Evolutionary conservation across 2,113 vertebrate genomes (phyloP), one percentile per base, ranked within the genome.

Genomic region (Ophthalmolycus amberensis): DNA sequence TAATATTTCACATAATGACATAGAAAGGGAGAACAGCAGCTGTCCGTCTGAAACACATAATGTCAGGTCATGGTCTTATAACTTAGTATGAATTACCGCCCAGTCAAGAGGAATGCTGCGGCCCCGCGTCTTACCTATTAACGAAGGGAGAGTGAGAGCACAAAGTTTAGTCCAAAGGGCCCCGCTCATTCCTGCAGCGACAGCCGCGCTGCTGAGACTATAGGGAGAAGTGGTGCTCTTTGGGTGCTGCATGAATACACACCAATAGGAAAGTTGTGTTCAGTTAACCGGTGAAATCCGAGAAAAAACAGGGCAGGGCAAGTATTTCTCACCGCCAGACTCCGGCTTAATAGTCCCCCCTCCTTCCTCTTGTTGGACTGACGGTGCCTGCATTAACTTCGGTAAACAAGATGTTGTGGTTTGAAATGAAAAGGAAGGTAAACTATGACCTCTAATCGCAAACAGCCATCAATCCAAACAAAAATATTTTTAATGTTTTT

Each of bases 211-310:
- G 80, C 12, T 48, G 75, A 87, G 90, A 88, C 85, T 85, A 71
- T 85, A 85, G 90, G 89, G 85, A 66, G 95, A 75, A 83, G 86
- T 86, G 91, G 92, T 94, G 95, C 94, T 96, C 95, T 96, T 97
- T 96, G 93, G 96, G 94, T 94, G 46, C 95, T 97, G 97, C 97
- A 97, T 98, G 97, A 97, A 98, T 97, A 97, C 95, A 97, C 97
- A 96, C 95, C 95, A 97, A 97, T 97, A 95, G 96, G 94, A 93
- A 97, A 97, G 96, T 96, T 97, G 96, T 97, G 96, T 94, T 97
- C 96, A 97, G 96, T 96, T 97, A 97, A 97, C 95, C 96, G 95
- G 94, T 93, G 95, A 97, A 97, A 98, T 97, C 92, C 91, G 96
- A 96, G 96, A 94, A 91, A 78, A 94, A 94, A 94, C 93, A 95